phyloP scores from a whole-genome alignment of 2,888 invertebrate genomes.

The Diaphora mendica region DNA sequence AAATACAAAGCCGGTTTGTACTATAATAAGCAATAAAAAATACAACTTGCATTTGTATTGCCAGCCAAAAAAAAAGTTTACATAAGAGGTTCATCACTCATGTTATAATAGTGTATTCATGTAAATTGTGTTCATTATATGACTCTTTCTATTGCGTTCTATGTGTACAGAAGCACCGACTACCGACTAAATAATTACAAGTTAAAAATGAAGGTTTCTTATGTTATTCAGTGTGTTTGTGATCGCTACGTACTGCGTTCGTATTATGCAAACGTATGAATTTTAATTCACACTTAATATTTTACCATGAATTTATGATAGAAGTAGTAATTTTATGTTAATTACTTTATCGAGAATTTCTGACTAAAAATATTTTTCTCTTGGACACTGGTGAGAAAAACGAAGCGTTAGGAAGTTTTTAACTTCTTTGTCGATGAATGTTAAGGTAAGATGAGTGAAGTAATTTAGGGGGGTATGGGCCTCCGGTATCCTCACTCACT shows the following conservation, averaged over 20 bases:
- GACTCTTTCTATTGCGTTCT: slow-evolving; percentile 64
- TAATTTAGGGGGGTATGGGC: no score
- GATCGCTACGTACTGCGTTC: slow-evolving; percentile 22
- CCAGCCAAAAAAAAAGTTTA: slow-evolving; percentile 66
- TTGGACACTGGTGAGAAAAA: slow-evolving; percentile 19
- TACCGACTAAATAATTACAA: slow-evolving; percentile 58
- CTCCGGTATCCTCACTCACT: no score
- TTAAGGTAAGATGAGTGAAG: not conserved
- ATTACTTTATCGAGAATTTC: slow-evolving; percentile 11
- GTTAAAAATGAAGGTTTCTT: slow-evolving; percentile 47
- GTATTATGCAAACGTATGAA: slow-evolving; percentile 21
- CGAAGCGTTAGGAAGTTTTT: not conserved
- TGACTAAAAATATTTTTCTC: slow-evolving; percentile 25
- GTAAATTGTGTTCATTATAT: slow-evolving; percentile 79
- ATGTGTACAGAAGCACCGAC: slow-evolving; percentile 54
- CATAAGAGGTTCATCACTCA: slow-evolving; percentile 72
- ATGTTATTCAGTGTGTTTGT: slow-evolving; percentile 38
- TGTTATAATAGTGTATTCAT: slow-evolving; percentile 76
- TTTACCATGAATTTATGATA: slow-evolving; percentile 32
- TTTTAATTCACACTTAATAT: slow-evolving; percentile 39
- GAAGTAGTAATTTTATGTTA: slow-evolving; percentile 29
- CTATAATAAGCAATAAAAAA: slow-evolving; percentile 71
- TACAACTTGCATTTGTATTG: slow-evolving; percentile 58
- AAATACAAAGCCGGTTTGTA: slow-evolving; percentile 68
- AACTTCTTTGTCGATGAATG: not conserved